These are phyloP conservation scores for Xanthorhoe designata DNA, from an alignment of 2,888 invertebrate species.

Conservation along the genomic window DNA sequence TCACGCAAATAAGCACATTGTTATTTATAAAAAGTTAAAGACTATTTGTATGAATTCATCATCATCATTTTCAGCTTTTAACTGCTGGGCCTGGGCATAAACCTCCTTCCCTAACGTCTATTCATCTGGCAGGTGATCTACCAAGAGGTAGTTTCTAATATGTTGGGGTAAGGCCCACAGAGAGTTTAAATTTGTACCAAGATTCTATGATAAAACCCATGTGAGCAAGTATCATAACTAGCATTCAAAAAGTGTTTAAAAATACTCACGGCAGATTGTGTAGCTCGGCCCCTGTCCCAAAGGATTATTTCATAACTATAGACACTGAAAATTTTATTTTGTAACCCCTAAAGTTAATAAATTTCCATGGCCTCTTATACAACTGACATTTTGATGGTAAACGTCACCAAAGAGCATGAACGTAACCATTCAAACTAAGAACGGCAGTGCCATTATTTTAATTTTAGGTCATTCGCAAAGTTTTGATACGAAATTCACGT, in stretches of 20 bases:
- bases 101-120: too few species aligned
- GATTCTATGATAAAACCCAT: background rate
- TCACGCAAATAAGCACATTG: background rate
- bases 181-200: background rate
- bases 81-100: too few species aligned
- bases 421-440: conserved; percentile 60
- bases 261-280: conserved; percentile 62
- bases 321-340: conserved; percentile 83
- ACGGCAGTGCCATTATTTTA: conserved; percentile 44
- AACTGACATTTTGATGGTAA: conserved; percentile 62
- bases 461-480: conserved; percentile 20
- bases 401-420: conserved; percentile 13
- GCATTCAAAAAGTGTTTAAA: conserved; percentile 7
- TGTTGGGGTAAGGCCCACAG: background rate
- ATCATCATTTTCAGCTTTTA: too few species aligned
- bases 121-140: too few species aligned
- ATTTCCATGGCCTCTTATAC: conserved; percentile 58
- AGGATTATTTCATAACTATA: conserved; percentile 60
- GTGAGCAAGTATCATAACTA: too few species aligned
- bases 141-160: too few species aligned
- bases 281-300: conserved; percentile 51
- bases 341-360: conserved; percentile 71
- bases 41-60: too few species aligned
- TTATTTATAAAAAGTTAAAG: too few species aligned
- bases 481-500: conserved; percentile 9